These are phyloP conservation scores for Camponotus floridanus DNA, from an alignment of 1,140 invertebrate genomes.

Conservation along the genomic window DNA sequence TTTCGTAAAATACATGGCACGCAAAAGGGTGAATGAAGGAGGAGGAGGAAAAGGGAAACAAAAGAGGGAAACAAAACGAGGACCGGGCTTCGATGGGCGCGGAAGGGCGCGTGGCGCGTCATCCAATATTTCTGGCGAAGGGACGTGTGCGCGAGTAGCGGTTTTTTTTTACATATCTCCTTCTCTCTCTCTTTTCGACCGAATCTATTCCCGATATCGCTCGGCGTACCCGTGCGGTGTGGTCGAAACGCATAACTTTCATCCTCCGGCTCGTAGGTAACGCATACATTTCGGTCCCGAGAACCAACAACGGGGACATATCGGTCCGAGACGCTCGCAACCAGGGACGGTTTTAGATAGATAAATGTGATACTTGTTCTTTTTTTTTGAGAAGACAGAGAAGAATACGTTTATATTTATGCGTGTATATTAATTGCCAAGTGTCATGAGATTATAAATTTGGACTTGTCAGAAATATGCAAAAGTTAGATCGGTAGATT, in stretches of 20 bases:
- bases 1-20: conserved; percentile 51
- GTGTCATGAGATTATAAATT: not conserved
- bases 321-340: conserved; percentile 9
- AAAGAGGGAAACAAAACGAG: conserved; percentile 38
- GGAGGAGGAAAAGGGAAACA: not conserved
- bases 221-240: conserved; percentile 31
- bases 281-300: conserved; percentile 29
- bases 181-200: not conserved
- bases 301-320: conserved; percentile 13
- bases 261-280: conserved; percentile 44
- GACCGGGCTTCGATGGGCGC: conserved; percentile 44
- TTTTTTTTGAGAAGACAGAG: not conserved
- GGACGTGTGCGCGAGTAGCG: conserved; percentile 36
- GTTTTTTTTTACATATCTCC: conserved; percentile 63
- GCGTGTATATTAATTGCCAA: not conserved
- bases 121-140: conserved; percentile 69
- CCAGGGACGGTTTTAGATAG: conserved; percentile 38
- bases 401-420: no score
- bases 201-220: conserved; percentile 64
- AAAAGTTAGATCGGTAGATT: not conserved
- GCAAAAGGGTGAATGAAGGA: not conserved
- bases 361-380: conserved; percentile 9
- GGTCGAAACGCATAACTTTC: conserved; percentile 71
- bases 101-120: conserved; percentile 67
- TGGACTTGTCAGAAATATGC: not conserved